Evolutionary conservation across 23 tunicate genomes (phyloP).

Genomic region (Trididemnum clinides): DNA sequence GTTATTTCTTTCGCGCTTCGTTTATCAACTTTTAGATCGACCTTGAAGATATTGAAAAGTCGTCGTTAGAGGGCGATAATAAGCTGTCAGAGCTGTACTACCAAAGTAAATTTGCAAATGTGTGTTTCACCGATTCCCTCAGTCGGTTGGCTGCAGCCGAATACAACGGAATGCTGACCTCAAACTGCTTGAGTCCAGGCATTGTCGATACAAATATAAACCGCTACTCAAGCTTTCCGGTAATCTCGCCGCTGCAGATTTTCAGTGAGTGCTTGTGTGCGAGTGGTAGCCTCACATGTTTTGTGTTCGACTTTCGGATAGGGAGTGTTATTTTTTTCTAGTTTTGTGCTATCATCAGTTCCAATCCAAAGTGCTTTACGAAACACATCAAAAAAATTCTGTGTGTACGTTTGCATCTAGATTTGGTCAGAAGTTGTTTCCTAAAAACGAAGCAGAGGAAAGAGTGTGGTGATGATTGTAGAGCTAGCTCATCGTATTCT

Average conservation of each 20-base stretch:
- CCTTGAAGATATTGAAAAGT: conserved; percentile 62
- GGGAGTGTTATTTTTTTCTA: too few species aligned
- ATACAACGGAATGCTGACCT: conserved; percentile 6
- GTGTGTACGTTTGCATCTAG: too few species aligned
- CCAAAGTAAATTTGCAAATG: conserved; percentile 91
- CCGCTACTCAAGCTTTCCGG: conserved; percentile 60
- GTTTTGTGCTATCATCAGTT: too few species aligned
- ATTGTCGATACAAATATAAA: conserved; percentile 62
- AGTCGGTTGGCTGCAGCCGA: neutral
- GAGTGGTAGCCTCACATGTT: too few species aligned
- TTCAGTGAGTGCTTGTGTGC: neutral
- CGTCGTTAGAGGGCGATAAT: conserved; percentile 55
- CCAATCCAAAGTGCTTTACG: too few species aligned
- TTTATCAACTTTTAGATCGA: conserved; percentile 43
- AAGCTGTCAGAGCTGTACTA: conserved; percentile 73
- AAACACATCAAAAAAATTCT: too few species aligned
- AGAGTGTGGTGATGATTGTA: too few species aligned
- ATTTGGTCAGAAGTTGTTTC: too few species aligned
- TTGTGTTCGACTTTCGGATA: too few species aligned
- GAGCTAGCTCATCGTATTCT: too few species aligned
- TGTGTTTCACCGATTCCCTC: conserved; percentile 68
- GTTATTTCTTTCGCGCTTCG: too few species aligned
- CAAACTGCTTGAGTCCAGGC: conserved; percentile 77
- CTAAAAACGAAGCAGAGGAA: too few species aligned
- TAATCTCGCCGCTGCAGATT: neutral